These are phyloP conservation scores for Leuctra nigra DNA, from an alignment of 2,888 invertebrate genomes.

Conservation along the genomic window DNA sequence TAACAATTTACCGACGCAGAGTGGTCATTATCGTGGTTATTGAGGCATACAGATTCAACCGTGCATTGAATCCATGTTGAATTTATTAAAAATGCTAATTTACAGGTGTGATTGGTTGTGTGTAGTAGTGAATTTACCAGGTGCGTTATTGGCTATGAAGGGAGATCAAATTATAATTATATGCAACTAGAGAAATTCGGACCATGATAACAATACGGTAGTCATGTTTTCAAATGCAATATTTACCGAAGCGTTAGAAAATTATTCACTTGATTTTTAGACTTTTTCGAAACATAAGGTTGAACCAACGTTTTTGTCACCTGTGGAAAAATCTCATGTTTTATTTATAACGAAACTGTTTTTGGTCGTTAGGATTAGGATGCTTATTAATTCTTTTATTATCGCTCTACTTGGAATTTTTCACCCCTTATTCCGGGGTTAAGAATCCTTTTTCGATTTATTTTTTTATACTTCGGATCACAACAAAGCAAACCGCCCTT, in stretches of 20 bases:
- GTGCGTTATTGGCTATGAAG: background rate
- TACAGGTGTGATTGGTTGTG: conserved; percentile 13
- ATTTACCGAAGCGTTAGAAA: background rate
- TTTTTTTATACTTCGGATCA: too few species aligned
- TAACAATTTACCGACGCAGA: conserved; percentile 4
- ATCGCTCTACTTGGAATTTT: background rate
- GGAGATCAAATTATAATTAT: background rate
- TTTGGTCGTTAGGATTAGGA: conserved; percentile 11
- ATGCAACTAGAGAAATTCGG: background rate
- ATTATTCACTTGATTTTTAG: conserved; percentile 3
- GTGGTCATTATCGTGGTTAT: conserved; percentile 2
- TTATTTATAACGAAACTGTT: conserved; percentile 9
- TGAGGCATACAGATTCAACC: background rate
- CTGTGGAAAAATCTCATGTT: background rate
- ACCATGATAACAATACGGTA: background rate
- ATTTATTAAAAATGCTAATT: conserved; percentile 14
- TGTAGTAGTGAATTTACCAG: background rate
- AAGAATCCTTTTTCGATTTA: too few species aligned
- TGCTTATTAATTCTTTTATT: conserved; percentile 11
- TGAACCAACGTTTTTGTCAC: conserved; percentile 1
- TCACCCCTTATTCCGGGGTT: too few species aligned
- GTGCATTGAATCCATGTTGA: background rate
- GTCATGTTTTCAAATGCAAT: background rate
- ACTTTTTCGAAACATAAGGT: background rate
- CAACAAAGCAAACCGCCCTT: too few species aligned